Conservation (phyloP, 2,797 vertebrate genomes). For the Calcarius lapponicus region DNA sequence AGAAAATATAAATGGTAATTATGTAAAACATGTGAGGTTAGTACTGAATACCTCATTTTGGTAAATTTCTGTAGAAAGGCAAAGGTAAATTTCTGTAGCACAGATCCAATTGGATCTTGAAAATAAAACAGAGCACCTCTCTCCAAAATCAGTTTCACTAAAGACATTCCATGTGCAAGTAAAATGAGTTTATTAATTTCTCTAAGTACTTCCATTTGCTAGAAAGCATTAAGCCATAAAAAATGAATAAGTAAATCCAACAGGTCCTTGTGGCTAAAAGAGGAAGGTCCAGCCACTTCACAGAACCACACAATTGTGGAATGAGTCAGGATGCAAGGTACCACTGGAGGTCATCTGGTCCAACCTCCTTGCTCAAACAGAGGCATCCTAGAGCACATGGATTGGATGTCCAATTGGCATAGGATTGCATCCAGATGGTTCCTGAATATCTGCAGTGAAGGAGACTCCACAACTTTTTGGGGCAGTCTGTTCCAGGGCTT, state of each 20-base stretch:
- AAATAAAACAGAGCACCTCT: not conserved
- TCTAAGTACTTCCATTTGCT: not conserved
- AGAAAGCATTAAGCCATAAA: not conserved
- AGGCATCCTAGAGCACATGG: not conserved
- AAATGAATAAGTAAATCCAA: not conserved
- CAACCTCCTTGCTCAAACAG: not conserved
- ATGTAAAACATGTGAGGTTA: not conserved
- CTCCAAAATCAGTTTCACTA: not conserved
- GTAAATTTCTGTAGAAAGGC: not conserved
- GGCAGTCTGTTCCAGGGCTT: not conserved
- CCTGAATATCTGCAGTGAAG: not conserved
- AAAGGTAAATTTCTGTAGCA: not conserved
- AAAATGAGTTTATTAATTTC: not conserved
- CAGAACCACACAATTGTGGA: not conserved
- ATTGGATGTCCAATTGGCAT: not conserved
- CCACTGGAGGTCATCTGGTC: not conserved
- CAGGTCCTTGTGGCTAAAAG: not conserved
- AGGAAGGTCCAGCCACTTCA: not conserved
- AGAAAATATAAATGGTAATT: conserved; percentile 23
- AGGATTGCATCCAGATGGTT: not conserved
- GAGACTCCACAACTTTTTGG: not conserved
- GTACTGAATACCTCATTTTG: not conserved
- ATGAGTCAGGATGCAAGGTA: not conserved
- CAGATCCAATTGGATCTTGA: not conserved
- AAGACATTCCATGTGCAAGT: not conserved